phyloP scores from a whole-genome alignment of 2,113 vertebrate species.

The Rhipidura dahli region DNA sequence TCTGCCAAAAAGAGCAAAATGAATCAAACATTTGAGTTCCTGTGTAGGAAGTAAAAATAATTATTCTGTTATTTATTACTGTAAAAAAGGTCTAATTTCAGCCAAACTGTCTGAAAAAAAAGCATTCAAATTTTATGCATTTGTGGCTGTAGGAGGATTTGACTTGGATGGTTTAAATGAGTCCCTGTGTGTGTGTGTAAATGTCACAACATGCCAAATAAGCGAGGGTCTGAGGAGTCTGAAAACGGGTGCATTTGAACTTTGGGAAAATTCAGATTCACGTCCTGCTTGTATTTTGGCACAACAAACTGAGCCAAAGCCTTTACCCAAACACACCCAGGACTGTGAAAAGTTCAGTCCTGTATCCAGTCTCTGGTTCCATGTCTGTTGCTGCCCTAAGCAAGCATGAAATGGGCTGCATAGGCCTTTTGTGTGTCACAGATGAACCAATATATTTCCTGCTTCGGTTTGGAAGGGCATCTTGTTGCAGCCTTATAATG shows the following conservation, averaged over 20 bases:
- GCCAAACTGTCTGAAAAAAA: constrained; percentile 45
- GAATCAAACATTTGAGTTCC: constrained; percentile 64
- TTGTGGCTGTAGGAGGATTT: constrained; percentile 54
- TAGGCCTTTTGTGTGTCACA: background rate
- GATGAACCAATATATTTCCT: background rate
- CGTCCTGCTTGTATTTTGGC: background rate
- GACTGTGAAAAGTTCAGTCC: constrained; percentile 1
- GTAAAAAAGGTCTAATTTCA: constrained; percentile 44
- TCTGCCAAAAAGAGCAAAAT: constrained; percentile 68
- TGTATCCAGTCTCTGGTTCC: background rate
- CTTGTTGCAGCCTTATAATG: background rate
- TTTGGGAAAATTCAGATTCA: constrained; percentile 24
- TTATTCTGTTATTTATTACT: constrained; percentile 68
- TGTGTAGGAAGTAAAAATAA: constrained; percentile 69
- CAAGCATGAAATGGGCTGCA: background rate
- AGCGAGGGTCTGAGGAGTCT: constrained; percentile 16
- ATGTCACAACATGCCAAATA: constrained; percentile 50
- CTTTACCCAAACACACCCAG: constrained; percentile 16
- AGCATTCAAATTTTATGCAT: constrained; percentile 26
- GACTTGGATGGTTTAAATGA: constrained; percentile 47
- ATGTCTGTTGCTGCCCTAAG: background rate
- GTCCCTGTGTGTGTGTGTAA: constrained; percentile 24
- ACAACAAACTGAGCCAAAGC: background rate
- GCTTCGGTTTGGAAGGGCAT: background rate
- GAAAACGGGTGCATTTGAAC: background rate